phyloP scores from a whole-genome alignment of 2,888 invertebrate species.

The Crossocerus cetratus region DNA sequence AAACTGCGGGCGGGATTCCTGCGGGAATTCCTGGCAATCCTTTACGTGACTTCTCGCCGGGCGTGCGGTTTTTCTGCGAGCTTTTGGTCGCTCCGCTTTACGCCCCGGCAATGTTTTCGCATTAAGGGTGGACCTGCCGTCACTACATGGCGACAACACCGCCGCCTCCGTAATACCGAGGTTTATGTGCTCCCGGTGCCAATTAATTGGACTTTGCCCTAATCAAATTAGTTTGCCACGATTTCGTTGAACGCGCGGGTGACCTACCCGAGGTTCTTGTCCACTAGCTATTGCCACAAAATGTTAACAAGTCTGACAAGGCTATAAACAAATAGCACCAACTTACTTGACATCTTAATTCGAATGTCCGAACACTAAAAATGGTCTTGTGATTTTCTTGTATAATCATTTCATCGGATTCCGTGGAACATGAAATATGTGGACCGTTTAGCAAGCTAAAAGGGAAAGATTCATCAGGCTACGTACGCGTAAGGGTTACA shows the following conservation, averaged over 20 bases:
- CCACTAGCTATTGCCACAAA: too few relatives aligned
- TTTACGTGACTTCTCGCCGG: constrained; percentile 63
- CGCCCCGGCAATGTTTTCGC: constrained; percentile 63
- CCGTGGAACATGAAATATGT: too few relatives aligned
- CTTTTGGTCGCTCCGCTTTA: constrained; percentile 30
- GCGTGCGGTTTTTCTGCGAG: constrained; percentile 11
- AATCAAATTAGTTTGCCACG: constrained; percentile 60
- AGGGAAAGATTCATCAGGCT: too few relatives aligned
- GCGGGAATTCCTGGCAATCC: constrained; percentile 66
- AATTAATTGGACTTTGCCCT: constrained; percentile 65
- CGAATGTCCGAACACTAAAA: too few relatives aligned
- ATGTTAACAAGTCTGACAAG: too few relatives aligned
- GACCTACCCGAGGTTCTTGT: too few relatives aligned
- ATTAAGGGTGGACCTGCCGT: constrained; percentile 64
- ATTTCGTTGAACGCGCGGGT: too few relatives aligned
- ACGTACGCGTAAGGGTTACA: background rate
- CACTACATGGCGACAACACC: constrained; percentile 23
- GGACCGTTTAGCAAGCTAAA: too few relatives aligned
- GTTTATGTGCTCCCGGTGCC: constrained; percentile 64
- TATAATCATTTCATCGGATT: too few relatives aligned
- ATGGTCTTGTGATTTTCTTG: too few relatives aligned
- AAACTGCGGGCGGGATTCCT: constrained; percentile 53
- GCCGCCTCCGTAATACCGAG: constrained; percentile 43
- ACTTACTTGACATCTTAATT: too few relatives aligned
- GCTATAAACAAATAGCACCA: too few relatives aligned